A percentile compares a stretch with the other conserved stretches of the same genome.
These are phyloP conservation scores for Etia nguti DNA, from an alignment of 2,113 vertebrate species.

Conservation along the genomic window DNA sequence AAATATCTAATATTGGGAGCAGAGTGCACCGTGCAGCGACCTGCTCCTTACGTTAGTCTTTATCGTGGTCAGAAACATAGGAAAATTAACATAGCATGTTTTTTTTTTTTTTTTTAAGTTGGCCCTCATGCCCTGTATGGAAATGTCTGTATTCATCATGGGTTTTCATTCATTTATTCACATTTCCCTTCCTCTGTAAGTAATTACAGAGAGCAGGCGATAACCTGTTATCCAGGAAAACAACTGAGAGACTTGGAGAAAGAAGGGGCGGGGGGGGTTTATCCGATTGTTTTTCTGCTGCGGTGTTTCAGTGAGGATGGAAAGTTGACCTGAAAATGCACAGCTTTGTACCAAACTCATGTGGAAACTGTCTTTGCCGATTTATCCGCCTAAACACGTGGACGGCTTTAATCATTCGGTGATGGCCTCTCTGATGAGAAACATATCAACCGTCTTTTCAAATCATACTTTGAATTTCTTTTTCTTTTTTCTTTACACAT, in stretches of 20 bases:
- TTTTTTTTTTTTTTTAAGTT: neutral
- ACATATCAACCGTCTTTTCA: neutral
- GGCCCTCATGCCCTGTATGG: neutral
- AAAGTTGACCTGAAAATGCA: neutral
- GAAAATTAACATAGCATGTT: neutral
- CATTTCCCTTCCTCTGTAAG: neutral
- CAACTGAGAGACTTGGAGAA: fast-evolving
- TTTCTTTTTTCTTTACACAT: neutral
- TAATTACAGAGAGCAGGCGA: neutral
- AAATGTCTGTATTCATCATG: neutral
- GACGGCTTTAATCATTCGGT: neutral
- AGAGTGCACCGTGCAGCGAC: neutral
- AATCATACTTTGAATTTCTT: neutral
- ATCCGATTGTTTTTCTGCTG: neutral
- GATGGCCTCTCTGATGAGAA: neutral
- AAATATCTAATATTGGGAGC: neutral
- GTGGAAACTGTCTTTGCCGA: neutral
- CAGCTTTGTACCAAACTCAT: neutral
- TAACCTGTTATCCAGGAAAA: neutral
- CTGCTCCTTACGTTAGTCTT: neutral
- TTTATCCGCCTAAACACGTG: neutral
- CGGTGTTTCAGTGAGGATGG: neutral
- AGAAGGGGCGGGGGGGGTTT: fast-evolving
- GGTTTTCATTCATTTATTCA: neutral
- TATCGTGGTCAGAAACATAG: neutral